phyloP scores from a whole-genome alignment of 2,113 vertebrate genomes.

The Capra hircus region DNA sequence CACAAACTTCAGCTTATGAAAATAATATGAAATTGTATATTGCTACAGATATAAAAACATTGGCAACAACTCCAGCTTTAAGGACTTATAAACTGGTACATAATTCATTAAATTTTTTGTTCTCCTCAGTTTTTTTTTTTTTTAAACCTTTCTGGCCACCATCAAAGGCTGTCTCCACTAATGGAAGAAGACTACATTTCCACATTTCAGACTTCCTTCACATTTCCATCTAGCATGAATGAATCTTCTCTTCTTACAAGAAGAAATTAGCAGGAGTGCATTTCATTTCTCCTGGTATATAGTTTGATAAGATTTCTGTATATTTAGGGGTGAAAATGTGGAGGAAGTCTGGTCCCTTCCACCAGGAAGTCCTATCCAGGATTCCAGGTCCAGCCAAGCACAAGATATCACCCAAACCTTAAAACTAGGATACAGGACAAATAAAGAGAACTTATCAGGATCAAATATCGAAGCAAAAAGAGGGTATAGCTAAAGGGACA shows the following conservation, averaged over 20 bases:
- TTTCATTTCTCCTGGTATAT: background rate
- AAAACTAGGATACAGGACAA: background rate
- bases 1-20: background rate
- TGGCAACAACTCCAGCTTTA: background rate
- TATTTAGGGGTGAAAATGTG: background rate
- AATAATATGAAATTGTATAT: background rate
- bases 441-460: background rate
- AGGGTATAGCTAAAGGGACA: rapidly evolving
- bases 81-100: background rate
- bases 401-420: background rate
- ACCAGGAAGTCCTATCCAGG: background rate
- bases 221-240: background rate
- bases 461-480: background rate
- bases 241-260: background rate
- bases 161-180: background rate
- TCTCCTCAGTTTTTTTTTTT: background rate
- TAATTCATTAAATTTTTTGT: background rate
- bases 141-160: background rate
- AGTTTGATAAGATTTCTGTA: background rate
- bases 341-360: background rate
- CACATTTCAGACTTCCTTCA: background rate
- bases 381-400: background rate
- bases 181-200: background rate
- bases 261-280: background rate
- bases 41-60: background rate